Percentiles rank a stretch among this genome's conserved stretches.
Conservation (phyloP, 2,797 vertebrate species). For the Fundulus diaphanus region DNA sequence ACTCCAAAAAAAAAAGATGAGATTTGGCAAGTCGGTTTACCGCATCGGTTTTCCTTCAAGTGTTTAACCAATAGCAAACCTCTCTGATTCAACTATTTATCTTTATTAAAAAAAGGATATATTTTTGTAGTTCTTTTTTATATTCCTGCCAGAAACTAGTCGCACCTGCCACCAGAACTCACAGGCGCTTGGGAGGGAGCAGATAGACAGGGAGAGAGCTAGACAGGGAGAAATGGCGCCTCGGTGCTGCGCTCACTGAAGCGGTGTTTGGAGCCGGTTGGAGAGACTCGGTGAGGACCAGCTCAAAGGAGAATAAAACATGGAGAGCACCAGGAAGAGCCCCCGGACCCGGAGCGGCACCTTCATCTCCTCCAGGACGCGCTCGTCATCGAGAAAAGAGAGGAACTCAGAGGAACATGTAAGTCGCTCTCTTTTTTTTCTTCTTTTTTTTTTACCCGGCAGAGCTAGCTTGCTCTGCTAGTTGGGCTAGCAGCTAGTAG, state of each 20-base stretch:
- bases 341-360: slow-evolving; percentile 74
- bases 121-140: slow-evolving; percentile 10
- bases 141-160: slow-evolving; percentile 30
- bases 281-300: slow-evolving; percentile 68
- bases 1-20: neutral
- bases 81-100: neutral
- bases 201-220: slow-evolving; percentile 44
- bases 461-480: slow-evolving; percentile 70
- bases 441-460: slow-evolving; percentile 63
- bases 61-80: neutral
- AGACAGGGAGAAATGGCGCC: slow-evolving; percentile 84
- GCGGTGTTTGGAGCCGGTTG: slow-evolving; percentile 76
- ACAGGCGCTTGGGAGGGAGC: slow-evolving; percentile 38
- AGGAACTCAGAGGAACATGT: slow-evolving; percentile 82
- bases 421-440: slow-evolving; percentile 79
- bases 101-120: slow-evolving; percentile 1
- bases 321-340: slow-evolving; percentile 95
- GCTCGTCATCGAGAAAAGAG: slow-evolving; percentile 81
- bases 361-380: slow-evolving; percentile 85
- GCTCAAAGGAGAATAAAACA: slow-evolving; percentile 73
- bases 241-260: slow-evolving; percentile 80
- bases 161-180: slow-evolving; percentile 58
- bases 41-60: neutral
- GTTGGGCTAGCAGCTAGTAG: slow-evolving; percentile 61
- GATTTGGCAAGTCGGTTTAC: neutral